phyloP scores from a whole-genome alignment of 2,113 vertebrate species.

The Vulpes lagopus region DNA sequence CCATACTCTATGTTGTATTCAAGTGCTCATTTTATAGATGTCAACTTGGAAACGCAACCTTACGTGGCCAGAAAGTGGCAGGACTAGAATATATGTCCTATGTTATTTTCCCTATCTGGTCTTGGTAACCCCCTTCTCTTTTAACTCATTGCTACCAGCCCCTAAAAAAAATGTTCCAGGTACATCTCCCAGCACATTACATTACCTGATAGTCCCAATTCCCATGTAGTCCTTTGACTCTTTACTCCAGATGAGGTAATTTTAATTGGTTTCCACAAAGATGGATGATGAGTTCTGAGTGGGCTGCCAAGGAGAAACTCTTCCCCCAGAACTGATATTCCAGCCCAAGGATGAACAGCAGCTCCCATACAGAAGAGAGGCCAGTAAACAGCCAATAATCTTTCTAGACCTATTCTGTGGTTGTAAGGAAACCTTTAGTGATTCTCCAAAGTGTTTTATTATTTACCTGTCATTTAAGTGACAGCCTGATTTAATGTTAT shows the following conservation, averaged over 20 bases:
- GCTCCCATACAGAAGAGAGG: background rate
- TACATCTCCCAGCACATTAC: background rate
- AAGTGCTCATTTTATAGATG: background rate
- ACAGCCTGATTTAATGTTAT: background rate
- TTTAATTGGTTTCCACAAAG: background rate
- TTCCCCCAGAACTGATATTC: background rate
- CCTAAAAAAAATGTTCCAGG: background rate
- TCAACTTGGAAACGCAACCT: background rate
- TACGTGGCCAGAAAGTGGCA: background rate
- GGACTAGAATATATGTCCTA: background rate
- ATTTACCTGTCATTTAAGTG: slow-evolving; percentile 14
- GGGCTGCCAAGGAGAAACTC: background rate
- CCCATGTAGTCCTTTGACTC: background rate
- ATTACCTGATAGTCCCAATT: background rate
- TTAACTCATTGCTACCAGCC: background rate
- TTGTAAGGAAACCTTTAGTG: background rate
- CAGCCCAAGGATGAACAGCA: background rate
- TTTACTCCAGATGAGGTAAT: background rate
- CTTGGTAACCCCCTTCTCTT: background rate
- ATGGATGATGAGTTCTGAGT: background rate
- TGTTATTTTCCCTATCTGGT: background rate
- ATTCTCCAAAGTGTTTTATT: background rate
- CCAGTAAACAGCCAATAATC: background rate
- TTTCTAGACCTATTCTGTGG: background rate
- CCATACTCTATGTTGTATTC: background rate